Conservation (phyloP, 2,113 vertebrate species). For the Neolamprologus cancellatus region DNA sequence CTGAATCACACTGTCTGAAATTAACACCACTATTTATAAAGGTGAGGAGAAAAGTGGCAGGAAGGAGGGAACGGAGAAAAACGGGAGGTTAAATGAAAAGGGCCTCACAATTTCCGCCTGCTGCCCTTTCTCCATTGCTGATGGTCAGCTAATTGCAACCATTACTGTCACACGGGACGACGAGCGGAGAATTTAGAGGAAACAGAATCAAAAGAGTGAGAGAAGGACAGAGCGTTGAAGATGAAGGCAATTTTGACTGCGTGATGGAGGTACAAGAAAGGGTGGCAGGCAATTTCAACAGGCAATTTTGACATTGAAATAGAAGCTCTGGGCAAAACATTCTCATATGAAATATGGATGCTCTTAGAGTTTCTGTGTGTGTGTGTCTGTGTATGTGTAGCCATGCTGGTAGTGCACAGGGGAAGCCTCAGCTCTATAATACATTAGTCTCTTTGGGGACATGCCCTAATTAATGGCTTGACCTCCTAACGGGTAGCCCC, state of each 20-base stretch:
- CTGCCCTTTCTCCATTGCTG: neutral
- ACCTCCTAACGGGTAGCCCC: constrained; percentile 65
- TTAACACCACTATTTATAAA: constrained; percentile 72
- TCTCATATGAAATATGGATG: constrained; percentile 47
- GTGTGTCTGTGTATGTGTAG: constrained; percentile 10
- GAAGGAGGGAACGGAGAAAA: neutral
- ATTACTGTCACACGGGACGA: constrained; percentile 55
- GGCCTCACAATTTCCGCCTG: constrained; percentile 28
- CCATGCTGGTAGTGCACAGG: constrained; percentile 40
- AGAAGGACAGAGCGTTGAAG: neutral
- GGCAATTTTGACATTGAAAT: constrained; percentile 44
- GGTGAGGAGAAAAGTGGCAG: constrained; percentile 4
- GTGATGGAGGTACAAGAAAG: neutral
- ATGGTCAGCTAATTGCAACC: constrained; percentile 58
- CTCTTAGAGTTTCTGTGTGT: neutral
- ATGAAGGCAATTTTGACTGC: constrained; percentile 16
- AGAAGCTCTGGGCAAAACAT: constrained; percentile 51
- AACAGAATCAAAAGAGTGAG: neutral
- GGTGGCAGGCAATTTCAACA: constrained; percentile 28
- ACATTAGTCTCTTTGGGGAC: constrained; percentile 62
- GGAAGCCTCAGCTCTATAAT: constrained; percentile 54
- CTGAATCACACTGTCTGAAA: constrained; percentile 66
- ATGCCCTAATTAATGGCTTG: constrained; percentile 73
- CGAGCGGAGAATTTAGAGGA: neutral
- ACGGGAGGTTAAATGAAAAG: constrained; percentile 28